Evolutionary conservation across 2,113 vertebrate species (phyloP).

Genomic region (Nothobranchius furzeri): DNA sequence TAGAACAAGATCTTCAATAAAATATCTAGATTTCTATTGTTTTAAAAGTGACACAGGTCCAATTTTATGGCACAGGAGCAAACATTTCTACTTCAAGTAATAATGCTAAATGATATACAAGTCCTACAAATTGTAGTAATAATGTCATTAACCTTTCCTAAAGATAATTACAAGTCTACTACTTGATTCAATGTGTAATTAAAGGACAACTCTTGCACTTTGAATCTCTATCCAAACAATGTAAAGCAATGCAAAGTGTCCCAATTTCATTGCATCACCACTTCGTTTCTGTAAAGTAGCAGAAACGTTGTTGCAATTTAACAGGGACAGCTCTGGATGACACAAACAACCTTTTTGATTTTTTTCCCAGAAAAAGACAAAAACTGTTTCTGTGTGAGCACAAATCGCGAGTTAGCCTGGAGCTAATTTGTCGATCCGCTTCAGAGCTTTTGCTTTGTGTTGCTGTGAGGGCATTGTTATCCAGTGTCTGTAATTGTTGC

Average conservation of each 20-base stretch:
- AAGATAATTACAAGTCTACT: constrained; percentile 66
- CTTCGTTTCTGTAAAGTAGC: constrained; percentile 48
- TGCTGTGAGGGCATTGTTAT: constrained; percentile 77
- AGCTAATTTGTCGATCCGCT: constrained; percentile 69
- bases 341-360: constrained; percentile 68
- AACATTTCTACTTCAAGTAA: constrained; percentile 37
- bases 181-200: constrained; percentile 51
- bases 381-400: constrained; percentile 70
- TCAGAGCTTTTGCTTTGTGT: constrained; percentile 67
- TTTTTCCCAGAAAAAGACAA: constrained; percentile 33
- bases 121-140: constrained; percentile 49
- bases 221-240: constrained; percentile 70
- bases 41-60: constrained; percentile 17
- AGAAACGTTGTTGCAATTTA: constrained; percentile 60
- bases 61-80: constrained; percentile 7
- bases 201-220: constrained; percentile 74
- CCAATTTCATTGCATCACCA: constrained; percentile 41
- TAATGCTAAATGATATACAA: constrained; percentile 24
- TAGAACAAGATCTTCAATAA: neutral
- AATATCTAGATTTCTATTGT: constrained; percentile 1
- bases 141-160: constrained; percentile 64
- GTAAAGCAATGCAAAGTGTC: constrained; percentile 78
- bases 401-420: constrained; percentile 73
- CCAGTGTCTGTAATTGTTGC: constrained; percentile 70
- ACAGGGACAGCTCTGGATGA: constrained; percentile 48